Percentiles rank a stretch among this genome's conserved stretches.
phyloP scores from a whole-genome alignment of 2,797 vertebrate genomes.

The Falco cherrug region DNA sequence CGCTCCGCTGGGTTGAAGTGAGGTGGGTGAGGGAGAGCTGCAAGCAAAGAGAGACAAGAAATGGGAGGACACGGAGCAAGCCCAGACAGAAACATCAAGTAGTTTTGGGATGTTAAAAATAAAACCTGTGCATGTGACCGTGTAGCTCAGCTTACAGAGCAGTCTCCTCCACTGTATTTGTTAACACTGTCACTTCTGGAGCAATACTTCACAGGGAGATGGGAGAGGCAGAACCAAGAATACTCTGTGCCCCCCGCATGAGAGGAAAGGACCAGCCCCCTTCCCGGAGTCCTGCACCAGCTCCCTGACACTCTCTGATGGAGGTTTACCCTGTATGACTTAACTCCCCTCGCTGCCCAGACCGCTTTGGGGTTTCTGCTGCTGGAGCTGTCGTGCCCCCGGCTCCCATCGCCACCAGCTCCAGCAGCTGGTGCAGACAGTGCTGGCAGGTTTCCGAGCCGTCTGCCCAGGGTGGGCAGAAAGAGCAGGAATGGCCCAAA shows the following conservation, averaged over 20 bases:
- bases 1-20: not conserved
- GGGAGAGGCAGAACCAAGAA: not conserved
- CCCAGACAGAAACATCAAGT: conserved; percentile 71
- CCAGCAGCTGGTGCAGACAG: not conserved
- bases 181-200: conserved; percentile 56
- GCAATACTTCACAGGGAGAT: not conserved
- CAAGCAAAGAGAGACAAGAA: conserved; percentile 27
- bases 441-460: rapidly evolving
- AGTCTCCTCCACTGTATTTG: conserved; percentile 52
- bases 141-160: conserved; percentile 74
- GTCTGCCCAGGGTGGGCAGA: not conserved
- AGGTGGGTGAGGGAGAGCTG: not conserved
- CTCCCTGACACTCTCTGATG: not conserved
- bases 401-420: not conserved
- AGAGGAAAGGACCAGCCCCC: not conserved
- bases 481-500: not conserved
- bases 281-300: not conserved
- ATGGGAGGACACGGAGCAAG: conserved; percentile 50
- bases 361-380: not conserved
- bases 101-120: conserved; percentile 80
- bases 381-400: not conserved
- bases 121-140: conserved; percentile 77
- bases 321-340: not conserved
- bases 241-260: not conserved
- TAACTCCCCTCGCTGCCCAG: not conserved